Evolutionary conservation across 1,140 invertebrate genomes (phyloP), one percentile per base, ranked within the genome.

Genomic region (Eupristina koningsbergeri): DNA sequence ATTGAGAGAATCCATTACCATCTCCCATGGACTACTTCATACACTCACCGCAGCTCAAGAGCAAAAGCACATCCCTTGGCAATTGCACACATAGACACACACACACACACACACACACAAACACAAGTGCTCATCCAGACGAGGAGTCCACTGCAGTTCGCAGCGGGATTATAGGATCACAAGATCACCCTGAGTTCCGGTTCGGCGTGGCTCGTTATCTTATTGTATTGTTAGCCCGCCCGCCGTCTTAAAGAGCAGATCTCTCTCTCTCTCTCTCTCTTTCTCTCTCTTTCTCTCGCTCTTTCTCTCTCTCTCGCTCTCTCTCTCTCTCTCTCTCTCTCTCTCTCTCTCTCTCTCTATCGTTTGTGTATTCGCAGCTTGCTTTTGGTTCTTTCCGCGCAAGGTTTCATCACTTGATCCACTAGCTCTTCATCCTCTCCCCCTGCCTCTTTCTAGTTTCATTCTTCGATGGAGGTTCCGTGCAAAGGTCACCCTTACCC

Each of bases 161-260:
- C 81, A 26, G 47, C 75, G 64, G 73, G 34, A 69, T 63, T 34
- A 36, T 67, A 73, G 85, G 47, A 84, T 84, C 79, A 61, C 81
- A n/a, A n/a, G n/a, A n/a, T n/a, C n/a, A n/a, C n/a, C n/a, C n/a
- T n/a, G n/a, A n/a, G n/a, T n/a, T 26, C 74, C 53, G 63, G 81
- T 83, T 80, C 69, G 71, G 53, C 78, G 83, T 85, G 84, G 80
- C 89, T 91, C 87, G 88, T 91, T 91, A 91, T 91, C 89, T 90
- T 88, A 87, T 87, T 87, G 90, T 89, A 92, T 90, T 90, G 88
- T 91, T 90, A 87, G 86, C 87, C 86, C 86, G 86, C 63, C 41
- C 83, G 75, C 71, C 85, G 85, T 88, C 87, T 88, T 88, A 84
- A 81, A 74, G 41, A 88, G 87, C 88, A 87, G 85, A 87, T 88